A percentile compares a stretch with the other conserved stretches of the same genome.
phyloP scores from a whole-genome alignment of 2,113 vertebrate species.

The Circaetus gallicus region DNA sequence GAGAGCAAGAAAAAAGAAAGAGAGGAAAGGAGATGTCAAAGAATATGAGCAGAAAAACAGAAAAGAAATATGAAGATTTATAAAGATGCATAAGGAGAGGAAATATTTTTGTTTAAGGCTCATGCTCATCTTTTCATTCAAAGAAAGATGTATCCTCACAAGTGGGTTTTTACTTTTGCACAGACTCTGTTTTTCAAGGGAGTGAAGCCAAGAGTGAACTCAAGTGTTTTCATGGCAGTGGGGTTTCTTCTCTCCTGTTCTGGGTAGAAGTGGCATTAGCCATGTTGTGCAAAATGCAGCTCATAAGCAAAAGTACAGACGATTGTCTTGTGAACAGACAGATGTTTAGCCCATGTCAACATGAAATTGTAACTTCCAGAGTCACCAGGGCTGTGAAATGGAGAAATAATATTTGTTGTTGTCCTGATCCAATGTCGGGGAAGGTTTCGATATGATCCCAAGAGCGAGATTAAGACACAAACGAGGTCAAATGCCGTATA shows the following conservation, averaged over 20 bases:
- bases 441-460: too few relatives aligned
- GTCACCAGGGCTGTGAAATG: not conserved
- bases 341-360: accelerated
- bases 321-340: not conserved
- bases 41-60: not conserved
- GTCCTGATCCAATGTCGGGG: too few relatives aligned
- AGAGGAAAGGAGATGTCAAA: not conserved
- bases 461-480: too few relatives aligned
- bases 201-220: not conserved
- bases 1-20: not conserved
- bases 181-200: not conserved
- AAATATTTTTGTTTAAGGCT: not conserved
- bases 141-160: not conserved
- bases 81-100: not conserved
- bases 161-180: not conserved
- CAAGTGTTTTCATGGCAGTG: not conserved
- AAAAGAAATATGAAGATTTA: not conserved
- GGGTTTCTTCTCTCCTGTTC: not conserved
- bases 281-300: not conserved
- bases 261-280: not conserved
- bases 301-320: not conserved
- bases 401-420: not conserved
- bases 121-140: not conserved
- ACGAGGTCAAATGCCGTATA: too few relatives aligned
- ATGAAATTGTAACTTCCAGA: not conserved